Percentiles rank a stretch among this genome's conserved stretches.
Evolutionary conservation across 2,113 vertebrate species (phyloP).

Genomic region (human): DNA sequence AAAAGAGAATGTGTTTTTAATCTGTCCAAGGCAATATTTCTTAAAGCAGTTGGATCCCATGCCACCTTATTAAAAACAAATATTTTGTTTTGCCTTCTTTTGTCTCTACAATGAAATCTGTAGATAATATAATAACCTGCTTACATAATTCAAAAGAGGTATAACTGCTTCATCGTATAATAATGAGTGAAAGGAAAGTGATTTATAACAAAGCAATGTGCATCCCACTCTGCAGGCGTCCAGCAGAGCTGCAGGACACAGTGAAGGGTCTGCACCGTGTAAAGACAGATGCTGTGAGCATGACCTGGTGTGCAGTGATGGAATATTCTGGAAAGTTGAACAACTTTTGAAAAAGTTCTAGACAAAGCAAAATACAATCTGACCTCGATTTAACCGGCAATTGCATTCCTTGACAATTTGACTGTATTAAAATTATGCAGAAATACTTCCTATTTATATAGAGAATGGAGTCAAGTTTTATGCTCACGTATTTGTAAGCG

Average conservation of each 20-base stretch:
- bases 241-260: neutral
- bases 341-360: neutral
- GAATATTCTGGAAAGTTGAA: neutral
- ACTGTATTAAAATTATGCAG: neutral
- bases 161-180: neutral
- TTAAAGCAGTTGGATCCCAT: neutral
- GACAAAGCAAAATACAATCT: neutral
- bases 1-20: neutral
- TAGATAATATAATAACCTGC: neutral
- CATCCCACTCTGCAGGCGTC: neutral
- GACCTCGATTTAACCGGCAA: neutral
- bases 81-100: neutral
- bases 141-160: slow-evolving; percentile 20
- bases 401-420: neutral
- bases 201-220: neutral
- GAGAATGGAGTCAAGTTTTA: neutral
- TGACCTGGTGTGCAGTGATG: too few relatives aligned
- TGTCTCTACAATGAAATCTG: neutral
- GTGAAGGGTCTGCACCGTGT: neutral
- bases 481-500: neutral
- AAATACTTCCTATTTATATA: neutral
- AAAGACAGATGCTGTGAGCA: neutral
- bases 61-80: neutral
- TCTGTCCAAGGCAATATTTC: neutral
- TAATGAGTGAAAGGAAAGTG: neutral